Conservation (phyloP, 2,888 invertebrate species). For the Drosophila mettleri region DNA sequence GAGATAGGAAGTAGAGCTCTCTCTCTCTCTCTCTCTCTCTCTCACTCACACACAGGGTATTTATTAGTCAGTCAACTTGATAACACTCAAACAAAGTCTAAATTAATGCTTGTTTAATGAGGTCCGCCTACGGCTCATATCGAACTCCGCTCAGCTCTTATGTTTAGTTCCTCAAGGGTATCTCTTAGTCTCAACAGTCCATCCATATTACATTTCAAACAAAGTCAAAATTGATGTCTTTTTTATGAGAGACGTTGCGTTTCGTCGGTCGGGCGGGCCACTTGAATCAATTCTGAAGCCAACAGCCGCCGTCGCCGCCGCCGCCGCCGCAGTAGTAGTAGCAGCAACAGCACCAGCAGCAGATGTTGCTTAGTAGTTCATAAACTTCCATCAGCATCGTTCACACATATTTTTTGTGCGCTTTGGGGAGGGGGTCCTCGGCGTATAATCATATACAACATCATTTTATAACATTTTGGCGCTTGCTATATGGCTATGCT, state of each 20-base stretch:
- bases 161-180: not conserved
- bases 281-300: slow-evolving; percentile 73
- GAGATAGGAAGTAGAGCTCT: too few relatives aligned
- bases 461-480: slow-evolving; percentile 64
- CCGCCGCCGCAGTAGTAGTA: too few relatives aligned
- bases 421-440: slow-evolving; percentile 20
- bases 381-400: slow-evolving; percentile 47
- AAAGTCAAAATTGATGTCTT: slow-evolving; percentile 79
- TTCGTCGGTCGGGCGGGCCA: slow-evolving; percentile 47
- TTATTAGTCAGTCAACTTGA: not conserved
- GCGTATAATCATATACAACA: slow-evolving; percentile 55
- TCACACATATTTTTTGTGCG: slow-evolving; percentile 63
- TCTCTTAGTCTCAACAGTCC: not conserved
- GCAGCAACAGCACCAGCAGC: slow-evolving; percentile 22
- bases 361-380: slow-evolving; percentile 61
- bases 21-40: too few relatives aligned
- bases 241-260: slow-evolving; percentile 70
- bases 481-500: slow-evolving; percentile 39
- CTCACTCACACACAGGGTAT: not conserved
- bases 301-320: slow-evolving; percentile 6
- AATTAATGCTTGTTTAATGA: slow-evolving; percentile 1
- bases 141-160: not conserved
- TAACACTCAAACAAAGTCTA: not conserved
- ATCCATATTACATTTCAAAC: slow-evolving; percentile 63
- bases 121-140: not conserved